phyloP scores from a whole-genome alignment of 2,113 vertebrate genomes.

The Salvelinus alpinus region DNA sequence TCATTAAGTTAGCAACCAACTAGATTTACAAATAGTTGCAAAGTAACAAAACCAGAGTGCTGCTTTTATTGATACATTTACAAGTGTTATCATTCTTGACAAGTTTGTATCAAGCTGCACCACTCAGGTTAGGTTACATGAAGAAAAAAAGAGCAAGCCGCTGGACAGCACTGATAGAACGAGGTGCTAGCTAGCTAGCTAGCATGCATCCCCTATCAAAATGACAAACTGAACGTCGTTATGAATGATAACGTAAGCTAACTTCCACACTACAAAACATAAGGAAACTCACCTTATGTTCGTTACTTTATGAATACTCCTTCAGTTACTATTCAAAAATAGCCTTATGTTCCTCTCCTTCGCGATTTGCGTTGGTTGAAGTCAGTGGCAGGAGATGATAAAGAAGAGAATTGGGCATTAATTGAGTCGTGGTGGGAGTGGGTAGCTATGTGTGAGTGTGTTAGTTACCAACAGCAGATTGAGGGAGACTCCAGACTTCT shows the following conservation, averaged over 20 bases:
- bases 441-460: constrained; percentile 28
- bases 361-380: constrained; percentile 28
- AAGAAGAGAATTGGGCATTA: constrained; percentile 28
- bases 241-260: constrained; percentile 9
- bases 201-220: background rate
- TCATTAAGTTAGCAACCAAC: background rate
- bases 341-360: background rate
- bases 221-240: constrained; percentile 16
- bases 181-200: background rate
- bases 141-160: background rate
- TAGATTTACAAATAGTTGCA: background rate
- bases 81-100: background rate
- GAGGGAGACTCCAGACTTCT: constrained; percentile 65
- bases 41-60: background rate
- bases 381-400: constrained; percentile 40
- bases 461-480: constrained; percentile 64
- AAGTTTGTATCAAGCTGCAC: constrained; percentile 29
- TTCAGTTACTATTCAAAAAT: constrained; percentile 10
- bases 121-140: background rate
- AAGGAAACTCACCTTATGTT: constrained; percentile 55
- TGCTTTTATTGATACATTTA: background rate
- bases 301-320: constrained; percentile 26
- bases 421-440: constrained; percentile 35
- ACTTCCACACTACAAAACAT: constrained; percentile 11
- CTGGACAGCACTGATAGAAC: background rate